Evolutionary conservation across 1,140 invertebrate genomes (phyloP).

Genomic region (Hyposmocoma kahamanoa): DNA sequence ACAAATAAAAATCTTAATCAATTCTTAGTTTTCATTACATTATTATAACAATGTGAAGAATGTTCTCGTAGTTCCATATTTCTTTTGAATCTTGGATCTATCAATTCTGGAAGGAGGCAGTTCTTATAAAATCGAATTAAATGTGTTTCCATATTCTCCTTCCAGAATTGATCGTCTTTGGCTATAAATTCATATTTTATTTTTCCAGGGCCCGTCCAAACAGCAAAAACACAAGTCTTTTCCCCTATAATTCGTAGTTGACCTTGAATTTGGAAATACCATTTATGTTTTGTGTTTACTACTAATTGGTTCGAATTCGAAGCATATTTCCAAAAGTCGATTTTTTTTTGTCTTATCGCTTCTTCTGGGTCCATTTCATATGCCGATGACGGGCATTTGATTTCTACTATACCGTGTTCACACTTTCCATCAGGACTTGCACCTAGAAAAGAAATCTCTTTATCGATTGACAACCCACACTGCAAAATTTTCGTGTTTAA

Average conservation of each 20-base stretch:
- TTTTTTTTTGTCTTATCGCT: constrained; percentile 13
- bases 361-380: background rate
- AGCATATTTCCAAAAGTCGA: constrained; percentile 6
- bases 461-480: constrained; percentile 6
- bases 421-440: constrained; percentile 10
- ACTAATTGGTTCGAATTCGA: background rate
- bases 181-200: constrained; percentile 1
- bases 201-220: background rate
- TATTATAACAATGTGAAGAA: constrained; percentile 6
- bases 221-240: constrained; percentile 3
- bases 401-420: constrained; percentile 10
- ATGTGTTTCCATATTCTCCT: constrained; percentile 7
- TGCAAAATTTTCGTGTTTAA: constrained; percentile 4
- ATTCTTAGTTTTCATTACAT: constrained; percentile 1
- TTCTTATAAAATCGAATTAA: constrained; percentile 5
- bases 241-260: constrained; percentile 6
- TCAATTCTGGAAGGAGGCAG: constrained; percentile 9
- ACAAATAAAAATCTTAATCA: no score
- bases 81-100: constrained; percentile 3
- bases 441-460: constrained; percentile 4
- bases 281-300: constrained; percentile 41
- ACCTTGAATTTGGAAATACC: no score
- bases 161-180: constrained; percentile 8
- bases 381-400: constrained; percentile 10
- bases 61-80: background rate